Conservation (phyloP, 2,797 vertebrate genomes). For the Epinephelus awoara region DNA sequence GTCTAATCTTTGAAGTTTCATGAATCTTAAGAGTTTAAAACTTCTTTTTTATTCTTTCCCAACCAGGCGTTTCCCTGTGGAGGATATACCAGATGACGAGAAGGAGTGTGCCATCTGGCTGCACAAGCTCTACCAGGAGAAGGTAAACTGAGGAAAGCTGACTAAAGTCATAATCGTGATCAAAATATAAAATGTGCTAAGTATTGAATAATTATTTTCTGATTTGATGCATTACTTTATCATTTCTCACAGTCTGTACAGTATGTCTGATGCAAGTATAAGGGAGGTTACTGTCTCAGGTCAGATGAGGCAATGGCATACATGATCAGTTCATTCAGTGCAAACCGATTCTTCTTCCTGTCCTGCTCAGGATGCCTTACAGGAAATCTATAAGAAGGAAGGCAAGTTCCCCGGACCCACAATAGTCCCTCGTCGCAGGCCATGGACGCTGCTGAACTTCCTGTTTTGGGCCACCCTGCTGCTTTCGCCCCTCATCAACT, state of each 20-base stretch:
- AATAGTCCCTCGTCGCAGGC: conserved; percentile 89
- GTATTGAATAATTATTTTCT: not conserved
- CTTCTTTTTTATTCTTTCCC: not conserved
- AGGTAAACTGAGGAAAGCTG: conserved; percentile 83
- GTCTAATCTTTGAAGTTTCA: not conserved
- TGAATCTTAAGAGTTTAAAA: not conserved
- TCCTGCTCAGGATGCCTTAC: conserved; percentile 91
- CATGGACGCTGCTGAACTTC: conserved; percentile 96
- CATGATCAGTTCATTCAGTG: not conserved
- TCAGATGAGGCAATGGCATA: not conserved
- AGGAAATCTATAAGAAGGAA: conserved; percentile 93
- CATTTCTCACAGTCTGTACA: not conserved
- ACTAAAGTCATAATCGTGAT: not conserved
- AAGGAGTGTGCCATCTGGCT: conserved; percentile 95
- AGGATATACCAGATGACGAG: conserved; percentile 95
- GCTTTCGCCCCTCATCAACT: conserved; percentile 96
- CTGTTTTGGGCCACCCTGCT: conserved; percentile 96
- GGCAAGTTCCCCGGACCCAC: conserved; percentile 92
- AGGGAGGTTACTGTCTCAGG: not conserved
- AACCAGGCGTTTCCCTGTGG: conserved; percentile 93
- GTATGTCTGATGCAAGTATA: not conserved
- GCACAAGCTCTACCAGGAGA: conserved; percentile 98
- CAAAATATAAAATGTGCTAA: not conserved
- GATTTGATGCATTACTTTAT: not conserved
- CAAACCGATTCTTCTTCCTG: not conserved